These are phyloP conservation scores for roundworm (Caenorhabditis elegans) DNA, from an alignment of 1,140 invertebrate genomes.

Conservation along the genomic window DNA sequence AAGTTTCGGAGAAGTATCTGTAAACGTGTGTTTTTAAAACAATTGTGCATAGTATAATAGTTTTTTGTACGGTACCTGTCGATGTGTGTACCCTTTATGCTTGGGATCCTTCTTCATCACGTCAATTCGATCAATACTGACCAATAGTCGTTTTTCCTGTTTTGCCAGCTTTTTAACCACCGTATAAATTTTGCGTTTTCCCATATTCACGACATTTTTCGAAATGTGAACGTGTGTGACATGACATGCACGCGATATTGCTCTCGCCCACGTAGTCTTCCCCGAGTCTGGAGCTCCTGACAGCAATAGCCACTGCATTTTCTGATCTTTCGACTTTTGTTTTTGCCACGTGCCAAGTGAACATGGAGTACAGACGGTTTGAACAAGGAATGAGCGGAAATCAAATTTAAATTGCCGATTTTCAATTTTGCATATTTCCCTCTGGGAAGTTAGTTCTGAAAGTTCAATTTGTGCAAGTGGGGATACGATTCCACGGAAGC, in stretches of 20 bases:
- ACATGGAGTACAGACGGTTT: background rate
- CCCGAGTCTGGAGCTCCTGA: background rate
- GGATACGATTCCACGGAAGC: background rate
- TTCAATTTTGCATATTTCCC: background rate
- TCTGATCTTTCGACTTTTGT: background rate
- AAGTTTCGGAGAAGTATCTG: constrained; percentile 3
- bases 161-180: background rate
- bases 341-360: constrained; percentile 8
- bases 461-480: background rate
- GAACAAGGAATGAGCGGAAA: background rate
- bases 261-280: background rate
- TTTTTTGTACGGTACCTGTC: background rate
- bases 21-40: too few species aligned
- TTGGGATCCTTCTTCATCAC: background rate
- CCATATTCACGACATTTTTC: constrained; percentile 16
- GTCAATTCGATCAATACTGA: constrained; percentile 13
- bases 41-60: too few species aligned
- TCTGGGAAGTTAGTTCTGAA: background rate
- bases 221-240: background rate
- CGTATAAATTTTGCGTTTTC: background rate
- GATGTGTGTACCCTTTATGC: background rate
- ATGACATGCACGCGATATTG: background rate
- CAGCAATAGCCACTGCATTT: background rate
- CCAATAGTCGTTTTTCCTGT: background rate
- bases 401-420: background rate